Base-by-base conservation (phyloP, 2,113 vertebrate species). In the Nesospiza acunhae region DNA sequence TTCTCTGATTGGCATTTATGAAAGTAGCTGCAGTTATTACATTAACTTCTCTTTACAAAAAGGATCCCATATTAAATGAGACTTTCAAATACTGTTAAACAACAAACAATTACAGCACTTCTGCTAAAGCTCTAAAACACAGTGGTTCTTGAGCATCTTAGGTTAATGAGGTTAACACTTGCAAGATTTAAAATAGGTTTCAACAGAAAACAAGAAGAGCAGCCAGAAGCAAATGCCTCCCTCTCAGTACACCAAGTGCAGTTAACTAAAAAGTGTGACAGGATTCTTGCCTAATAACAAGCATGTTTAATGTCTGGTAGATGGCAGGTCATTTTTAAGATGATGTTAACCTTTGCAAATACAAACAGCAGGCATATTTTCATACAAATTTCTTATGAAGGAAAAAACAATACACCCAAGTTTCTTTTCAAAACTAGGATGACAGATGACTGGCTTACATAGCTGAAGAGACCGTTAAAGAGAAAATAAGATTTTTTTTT, bases 351-450 rank as follows among this genome's bases (percentile, higher is more conserved):
- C 26, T 87, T 84, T 64, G 41, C n/a, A 94, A 87, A 90, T 59
- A 58, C 46, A 72, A 84, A 84, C 20, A 79, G 50, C 66, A 82
- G 46, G 58, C 37, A 91, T 67, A 55, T 60, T 89, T 82, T 82
- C 46, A 67, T n/a, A 87, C 9, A 14, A 82, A 82, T 60, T 84
- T 89, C 52, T 84, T 79, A 56, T 9, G 19, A 72, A 87, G 60
- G 37, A 64, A 64, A 90, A 90, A 58, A 59, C 30, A 78, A 89
- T 24, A 66, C 22, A 82, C 35, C 1, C 16, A 69, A 76, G 46
- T 66, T 94, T 84, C 46, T 89, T 95, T 95, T 73, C 69, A 79
- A 80, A 91, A 82, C 31, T 53, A 39, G n/a, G 21, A 74, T 52
- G 55, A 94, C n/a, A 84, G 76, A 84, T 41, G 53, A 80, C 24